Evolutionary conservation across 1,140 invertebrate genomes (phyloP).

Genomic region (Penaeus japonicus): DNA sequence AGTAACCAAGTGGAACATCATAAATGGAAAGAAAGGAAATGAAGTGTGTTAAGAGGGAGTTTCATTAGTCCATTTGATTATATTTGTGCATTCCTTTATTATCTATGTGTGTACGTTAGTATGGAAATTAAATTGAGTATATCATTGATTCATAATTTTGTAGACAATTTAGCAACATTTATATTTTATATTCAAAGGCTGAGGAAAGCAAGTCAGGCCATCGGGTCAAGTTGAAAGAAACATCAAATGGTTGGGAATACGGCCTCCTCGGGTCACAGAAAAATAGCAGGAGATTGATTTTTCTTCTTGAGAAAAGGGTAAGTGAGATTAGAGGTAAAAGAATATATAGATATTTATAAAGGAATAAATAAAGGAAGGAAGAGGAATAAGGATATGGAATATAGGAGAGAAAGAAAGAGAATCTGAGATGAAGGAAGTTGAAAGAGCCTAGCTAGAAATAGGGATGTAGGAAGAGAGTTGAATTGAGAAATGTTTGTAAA

Average conservation of each 20-base stretch:
- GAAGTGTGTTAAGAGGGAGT: background rate
- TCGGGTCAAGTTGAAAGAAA: constrained; percentile 21
- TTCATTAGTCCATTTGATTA: too few species aligned
- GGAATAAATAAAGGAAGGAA: too few species aligned
- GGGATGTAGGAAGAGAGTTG: too few species aligned
- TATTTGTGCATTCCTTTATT: too few species aligned
- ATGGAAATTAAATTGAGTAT: background rate
- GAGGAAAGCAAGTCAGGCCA: constrained; percentile 15
- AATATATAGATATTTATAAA: too few species aligned
- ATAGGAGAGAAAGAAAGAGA: too few species aligned
- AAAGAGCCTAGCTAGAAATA: too few species aligned
- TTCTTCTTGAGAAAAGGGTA: background rate
- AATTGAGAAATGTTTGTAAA: too few species aligned
- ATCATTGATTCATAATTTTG: background rate
- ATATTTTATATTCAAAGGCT: background rate
- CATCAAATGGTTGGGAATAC: background rate
- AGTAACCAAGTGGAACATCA: background rate
- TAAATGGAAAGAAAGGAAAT: constrained; percentile 6
- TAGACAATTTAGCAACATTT: too few species aligned
- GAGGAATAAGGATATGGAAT: too few species aligned
- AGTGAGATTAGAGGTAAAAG: background rate
- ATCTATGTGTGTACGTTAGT: background rate
- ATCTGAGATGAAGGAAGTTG: too few species aligned
- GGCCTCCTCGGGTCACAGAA: background rate
- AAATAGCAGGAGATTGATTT: background rate